A percentile compares a stretch with the other conserved stretches of the same genome.
Evolutionary conservation across 2,797 vertebrate genomes (phyloP).

Genomic region (Chelmon rostratus): DNA sequence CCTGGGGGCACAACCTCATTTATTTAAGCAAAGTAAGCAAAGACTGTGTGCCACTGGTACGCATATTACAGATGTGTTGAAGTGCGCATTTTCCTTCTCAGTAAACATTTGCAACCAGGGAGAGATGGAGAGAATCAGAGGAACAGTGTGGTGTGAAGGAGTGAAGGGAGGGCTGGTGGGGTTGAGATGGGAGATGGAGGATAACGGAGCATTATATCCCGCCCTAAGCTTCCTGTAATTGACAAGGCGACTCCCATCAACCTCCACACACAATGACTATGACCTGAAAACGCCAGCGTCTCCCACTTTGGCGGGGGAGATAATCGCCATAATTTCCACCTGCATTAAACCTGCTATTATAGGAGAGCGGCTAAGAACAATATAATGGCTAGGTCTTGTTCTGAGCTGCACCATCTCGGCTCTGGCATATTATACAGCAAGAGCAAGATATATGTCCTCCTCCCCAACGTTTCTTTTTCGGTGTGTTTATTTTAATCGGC

Average conservation of each 20-base stretch:
- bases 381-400: conserved; percentile 46
- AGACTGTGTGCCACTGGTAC: not conserved
- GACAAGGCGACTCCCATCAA: conserved; percentile 63
- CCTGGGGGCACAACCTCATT: not conserved
- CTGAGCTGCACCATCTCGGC: conserved; percentile 15
- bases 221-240: conserved; percentile 50
- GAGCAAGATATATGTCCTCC: conserved; percentile 17
- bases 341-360: conserved; percentile 75
- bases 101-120: too few relatives aligned
- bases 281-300: conserved; percentile 55
- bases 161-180: not conserved
- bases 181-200: conserved; percentile 1
- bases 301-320: conserved; percentile 37
- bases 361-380: conserved; percentile 37
- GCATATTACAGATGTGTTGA: not conserved
- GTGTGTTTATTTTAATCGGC: conserved; percentile 33
- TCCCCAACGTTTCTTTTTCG: not conserved
- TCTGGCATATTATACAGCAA: conserved; percentile 16
- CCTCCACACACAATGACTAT: conserved; percentile 57
- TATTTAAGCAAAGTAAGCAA: not conserved
- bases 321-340: conserved; percentile 76
- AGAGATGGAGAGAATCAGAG: conserved; percentile 14
- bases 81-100: too few relatives aligned
- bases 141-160: not conserved
- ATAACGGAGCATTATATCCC: conserved; percentile 42